These are phyloP conservation scores for Sphecodes monilicornis DNA, from an alignment of 2,888 invertebrate species.

Conservation along the genomic window DNA sequence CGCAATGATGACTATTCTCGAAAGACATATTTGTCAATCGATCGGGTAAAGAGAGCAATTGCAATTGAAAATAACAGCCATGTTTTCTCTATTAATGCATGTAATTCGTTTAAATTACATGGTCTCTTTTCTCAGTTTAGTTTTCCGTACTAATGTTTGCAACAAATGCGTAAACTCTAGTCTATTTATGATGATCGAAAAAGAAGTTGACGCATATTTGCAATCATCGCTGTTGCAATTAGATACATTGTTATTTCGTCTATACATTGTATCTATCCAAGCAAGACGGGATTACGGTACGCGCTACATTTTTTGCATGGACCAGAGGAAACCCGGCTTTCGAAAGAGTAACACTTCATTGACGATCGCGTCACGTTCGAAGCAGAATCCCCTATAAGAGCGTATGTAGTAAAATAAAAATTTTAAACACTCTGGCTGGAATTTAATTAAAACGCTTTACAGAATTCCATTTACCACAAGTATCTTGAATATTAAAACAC, in stretches of 20 bases:
- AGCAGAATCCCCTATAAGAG: neutral
- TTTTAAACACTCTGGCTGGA: neutral
- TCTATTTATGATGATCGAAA: neutral
- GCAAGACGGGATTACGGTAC: neutral
- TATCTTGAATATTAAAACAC: neutral
- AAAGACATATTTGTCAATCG: too few species aligned
- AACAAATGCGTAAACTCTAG: neutral
- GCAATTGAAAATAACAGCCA: too few species aligned
- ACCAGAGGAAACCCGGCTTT: neutral
- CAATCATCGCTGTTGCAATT: neutral
- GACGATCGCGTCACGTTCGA: conserved; percentile 1
- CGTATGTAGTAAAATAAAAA: neutral
- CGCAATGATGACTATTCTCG: too few species aligned
- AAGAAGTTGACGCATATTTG: neutral
- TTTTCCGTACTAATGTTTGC: neutral
- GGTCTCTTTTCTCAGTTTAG: neutral
- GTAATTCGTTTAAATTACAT: too few species aligned
- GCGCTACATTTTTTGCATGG: neutral
- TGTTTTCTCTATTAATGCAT: too few species aligned
- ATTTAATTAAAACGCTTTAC: conserved; percentile 3
- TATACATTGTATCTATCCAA: neutral
- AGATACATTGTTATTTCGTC: neutral
- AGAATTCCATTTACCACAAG: neutral
- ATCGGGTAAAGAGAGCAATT: too few species aligned
- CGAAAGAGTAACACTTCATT: conserved; percentile 15